Base-by-base conservation (phyloP, 2,113 vertebrate species). In the Buteo buteo region DNA sequence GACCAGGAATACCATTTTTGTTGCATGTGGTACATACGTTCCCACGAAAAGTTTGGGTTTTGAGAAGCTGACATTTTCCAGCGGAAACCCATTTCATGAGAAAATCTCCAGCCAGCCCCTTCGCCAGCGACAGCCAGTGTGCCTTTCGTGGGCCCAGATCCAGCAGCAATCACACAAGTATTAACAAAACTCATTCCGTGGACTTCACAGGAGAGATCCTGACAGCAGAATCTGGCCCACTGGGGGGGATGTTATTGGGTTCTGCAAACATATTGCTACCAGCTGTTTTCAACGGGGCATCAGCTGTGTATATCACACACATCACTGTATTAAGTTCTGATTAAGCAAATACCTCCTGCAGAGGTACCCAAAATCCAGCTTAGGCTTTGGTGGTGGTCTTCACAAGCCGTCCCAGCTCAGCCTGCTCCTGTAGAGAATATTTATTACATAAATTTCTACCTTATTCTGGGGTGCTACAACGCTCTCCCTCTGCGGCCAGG, bases 91-190 rank as follows among this genome's bases (percentile, higher is more conserved):
- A 54, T 90, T 74, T 31, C 86, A 92, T 96, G 93, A 94, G 94
- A 95, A 96, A 95, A 69, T 85, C 54, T 58, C 78, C 71, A 42
- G 34, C 25, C 67, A 50, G 58, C 32, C 11, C 9, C 67, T 92
- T 62, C 28, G 7, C 36, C 44, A 25, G 25, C 38, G 50, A 3
- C 32, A 22, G 34, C 57, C 86, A 89, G 10, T 32, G 16, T 21
- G 64, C 42, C 65, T 82, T 65, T 24, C 2, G 1, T 16, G 82
- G 93, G 88, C 94, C 47, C 74, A 11, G 82, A 36, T 90, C 86
- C 95, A 95, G 74, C 83, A 96, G 74, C 86, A 78, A 66, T 90
- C 91, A 67, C 74, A 67, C 79, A 64, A 72, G 73, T 32, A 90
- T 86, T 86, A 86, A 88, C 88, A 92, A 79, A 90, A 20, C 38